Percentiles rank a stretch among this genome's conserved stretches.
Evolutionary conservation across 2,888 invertebrate genomes (phyloP).

Genomic region (Cantharis rustica): DNA sequence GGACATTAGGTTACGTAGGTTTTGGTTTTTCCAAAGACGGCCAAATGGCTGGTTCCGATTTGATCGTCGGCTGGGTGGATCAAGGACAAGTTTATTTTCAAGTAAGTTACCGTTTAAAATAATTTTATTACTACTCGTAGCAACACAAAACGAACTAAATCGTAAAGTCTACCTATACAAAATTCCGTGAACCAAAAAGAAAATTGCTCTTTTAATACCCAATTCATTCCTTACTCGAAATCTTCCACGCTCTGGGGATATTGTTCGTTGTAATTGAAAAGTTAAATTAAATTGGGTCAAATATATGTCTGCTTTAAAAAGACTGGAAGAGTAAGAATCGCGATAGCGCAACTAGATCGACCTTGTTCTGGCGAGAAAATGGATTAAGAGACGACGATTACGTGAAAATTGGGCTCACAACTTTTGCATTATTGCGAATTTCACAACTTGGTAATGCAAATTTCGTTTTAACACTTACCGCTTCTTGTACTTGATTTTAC

Average conservation of each 20-base stretch:
- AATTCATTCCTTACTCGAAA: conserved; percentile 20
- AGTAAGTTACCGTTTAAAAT: conserved; percentile 62
- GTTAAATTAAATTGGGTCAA: conserved; percentile 35
- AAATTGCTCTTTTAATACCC: conserved; percentile 21
- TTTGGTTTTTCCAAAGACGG: conserved; percentile 85
- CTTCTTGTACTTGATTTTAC: conserved; percentile 1
- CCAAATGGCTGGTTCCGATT: conserved; percentile 80
- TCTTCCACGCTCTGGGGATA: conserved; percentile 16
- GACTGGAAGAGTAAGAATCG: conserved; percentile 12
- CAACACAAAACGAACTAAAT: neutral
- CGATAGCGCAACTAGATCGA: conserved; percentile 23
- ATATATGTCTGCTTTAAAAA: conserved; percentile 27
- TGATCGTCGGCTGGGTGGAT: conserved; percentile 90
- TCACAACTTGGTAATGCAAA: conserved; percentile 10
- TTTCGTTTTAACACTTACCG: conserved; percentile 6
- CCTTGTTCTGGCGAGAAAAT: conserved; percentile 21
- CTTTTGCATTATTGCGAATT: conserved; percentile 17
- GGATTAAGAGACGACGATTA: conserved; percentile 25
- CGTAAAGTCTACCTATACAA: conserved; percentile 12
- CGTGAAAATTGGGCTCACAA: conserved; percentile 23
- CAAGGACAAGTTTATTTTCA: conserved; percentile 79
- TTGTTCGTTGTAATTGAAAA: conserved; percentile 32
- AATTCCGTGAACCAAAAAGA: conserved; percentile 19
- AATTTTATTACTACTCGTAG: neutral
- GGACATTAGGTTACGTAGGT: conserved; percentile 84